phyloP scores from a whole-genome alignment of 2,113 vertebrate species.

The Caranx melampygus region DNA sequence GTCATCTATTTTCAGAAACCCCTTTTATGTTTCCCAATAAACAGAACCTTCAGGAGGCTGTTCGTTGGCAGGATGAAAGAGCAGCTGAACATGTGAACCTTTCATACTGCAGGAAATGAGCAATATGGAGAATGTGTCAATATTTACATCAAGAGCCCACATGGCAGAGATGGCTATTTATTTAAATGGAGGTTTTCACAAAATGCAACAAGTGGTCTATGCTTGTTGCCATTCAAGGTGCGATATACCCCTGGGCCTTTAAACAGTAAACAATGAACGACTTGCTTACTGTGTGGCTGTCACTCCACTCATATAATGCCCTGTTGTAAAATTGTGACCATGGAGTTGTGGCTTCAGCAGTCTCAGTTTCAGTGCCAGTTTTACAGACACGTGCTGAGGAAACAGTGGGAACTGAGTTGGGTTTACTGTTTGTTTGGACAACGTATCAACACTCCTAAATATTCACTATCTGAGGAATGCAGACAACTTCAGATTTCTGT shows the following conservation, averaged over 20 bases:
- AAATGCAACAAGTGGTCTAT: constrained; percentile 34
- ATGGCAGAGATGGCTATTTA: constrained; percentile 28
- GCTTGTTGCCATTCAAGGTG: constrained; percentile 35
- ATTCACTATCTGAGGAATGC: constrained; percentile 57
- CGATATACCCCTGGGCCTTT: constrained; percentile 1
- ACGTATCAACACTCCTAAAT: constrained; percentile 34
- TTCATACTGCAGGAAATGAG: constrained; percentile 71
- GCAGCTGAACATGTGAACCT: constrained; percentile 51
- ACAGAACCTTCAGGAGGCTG: constrained; percentile 42
- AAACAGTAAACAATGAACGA: constrained; percentile 24
- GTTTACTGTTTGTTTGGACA: constrained; percentile 48
- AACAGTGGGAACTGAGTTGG: constrained; percentile 11
- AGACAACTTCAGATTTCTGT: constrained; percentile 40
- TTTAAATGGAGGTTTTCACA: constrained; percentile 49
- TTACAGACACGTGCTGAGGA: constrained; percentile 18
- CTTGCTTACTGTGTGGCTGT: constrained; percentile 17
- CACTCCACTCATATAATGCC: constrained; percentile 14
- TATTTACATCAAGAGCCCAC: constrained; percentile 65
- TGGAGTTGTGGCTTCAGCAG: constrained; percentile 9
- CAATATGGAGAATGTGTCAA: constrained; percentile 63
- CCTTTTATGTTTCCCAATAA: constrained; percentile 48
- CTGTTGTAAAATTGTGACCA: constrained; percentile 23
- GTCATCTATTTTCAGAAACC: constrained; percentile 50
- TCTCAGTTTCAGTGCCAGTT: background rate
- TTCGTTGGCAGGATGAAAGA: constrained; percentile 63